A percentile compares a stretch with the other conserved stretches of the same genome.
phyloP scores from a whole-genome alignment of 1,140 invertebrate genomes.

The Acromyrmex charruanus region DNA sequence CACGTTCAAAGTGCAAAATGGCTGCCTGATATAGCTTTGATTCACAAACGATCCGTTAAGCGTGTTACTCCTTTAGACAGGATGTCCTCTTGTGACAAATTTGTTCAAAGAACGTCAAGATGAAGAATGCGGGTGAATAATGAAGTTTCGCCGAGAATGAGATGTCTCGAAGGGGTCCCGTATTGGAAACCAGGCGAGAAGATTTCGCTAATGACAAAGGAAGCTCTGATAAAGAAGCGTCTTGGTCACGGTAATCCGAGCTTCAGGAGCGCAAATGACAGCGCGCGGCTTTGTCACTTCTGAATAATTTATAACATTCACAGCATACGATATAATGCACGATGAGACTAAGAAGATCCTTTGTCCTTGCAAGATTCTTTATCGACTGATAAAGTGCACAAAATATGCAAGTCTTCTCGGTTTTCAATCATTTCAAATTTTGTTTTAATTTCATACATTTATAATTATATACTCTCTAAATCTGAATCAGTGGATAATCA shows the following conservation, averaged over 20 bases:
- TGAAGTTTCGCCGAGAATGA: conserved; percentile 63
- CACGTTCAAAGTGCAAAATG: background rate
- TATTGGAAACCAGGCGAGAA: conserved; percentile 61
- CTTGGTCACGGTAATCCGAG: conserved; percentile 18
- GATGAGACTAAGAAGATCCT: background rate
- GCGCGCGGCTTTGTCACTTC: conserved; percentile 14
- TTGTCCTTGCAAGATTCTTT: background rate
- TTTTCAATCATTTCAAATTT: background rate
- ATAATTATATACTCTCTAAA: background rate
- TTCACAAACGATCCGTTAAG: conserved; percentile 60
- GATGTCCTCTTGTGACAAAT: conserved; percentile 33
- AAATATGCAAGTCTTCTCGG: background rate
- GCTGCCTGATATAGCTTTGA: conserved; percentile 14
- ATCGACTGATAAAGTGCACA: background rate
- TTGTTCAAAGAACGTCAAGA: conserved; percentile 38
- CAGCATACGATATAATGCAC: conserved; percentile 10
- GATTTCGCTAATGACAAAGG: conserved; percentile 37
- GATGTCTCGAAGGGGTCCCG: conserved; percentile 49
- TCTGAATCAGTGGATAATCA: too few relatives aligned
- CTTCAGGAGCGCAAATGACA: conserved; percentile 1
- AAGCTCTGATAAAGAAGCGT: conserved; percentile 44
- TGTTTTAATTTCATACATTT: background rate
- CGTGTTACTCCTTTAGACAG: conserved; percentile 28
- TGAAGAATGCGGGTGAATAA: conserved; percentile 73
- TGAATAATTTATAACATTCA: conserved; percentile 29